Evolutionary conservation across 2,797 vertebrate species (phyloP).

Genomic region (Clarias fuscus): DNA sequence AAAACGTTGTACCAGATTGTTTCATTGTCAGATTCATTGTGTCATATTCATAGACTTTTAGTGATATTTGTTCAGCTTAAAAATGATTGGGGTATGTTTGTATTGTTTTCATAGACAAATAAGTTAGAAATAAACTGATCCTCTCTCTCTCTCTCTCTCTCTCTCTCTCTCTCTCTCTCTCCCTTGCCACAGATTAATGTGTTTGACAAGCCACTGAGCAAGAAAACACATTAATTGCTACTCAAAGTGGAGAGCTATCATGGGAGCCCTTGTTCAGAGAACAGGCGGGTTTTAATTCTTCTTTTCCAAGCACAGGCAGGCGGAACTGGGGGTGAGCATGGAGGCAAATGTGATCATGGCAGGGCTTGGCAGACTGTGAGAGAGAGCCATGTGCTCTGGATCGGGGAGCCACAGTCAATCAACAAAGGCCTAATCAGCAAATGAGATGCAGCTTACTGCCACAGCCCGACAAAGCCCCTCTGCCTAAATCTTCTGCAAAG

Average conservation of each 20-base stretch:
- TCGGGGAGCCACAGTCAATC: slow-evolving; percentile 52
- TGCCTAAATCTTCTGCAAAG: slow-evolving; percentile 52
- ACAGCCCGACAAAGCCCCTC: slow-evolving; percentile 58
- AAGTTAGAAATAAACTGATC: slow-evolving; percentile 28
- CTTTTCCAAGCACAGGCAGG: slow-evolving; percentile 33
- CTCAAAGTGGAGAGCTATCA: slow-evolving; percentile 74
- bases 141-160: background rate
- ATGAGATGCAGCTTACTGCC: slow-evolving; percentile 66
- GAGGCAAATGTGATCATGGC: slow-evolving; percentile 51
- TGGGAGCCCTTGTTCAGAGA: slow-evolving; percentile 73
- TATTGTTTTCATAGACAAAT: slow-evolving; percentile 45
- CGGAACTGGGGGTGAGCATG: slow-evolving; percentile 43
- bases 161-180: slow-evolving; percentile 43
- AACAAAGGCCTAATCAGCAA: slow-evolving; percentile 69
- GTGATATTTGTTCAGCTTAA: background rate
- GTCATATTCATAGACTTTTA: slow-evolving; percentile 14
- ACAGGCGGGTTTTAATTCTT: slow-evolving; percentile 57
- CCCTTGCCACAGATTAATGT: slow-evolving; percentile 71
- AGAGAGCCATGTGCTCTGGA: slow-evolving; percentile 40
- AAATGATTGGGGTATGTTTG: background rate
- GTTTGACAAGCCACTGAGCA: slow-evolving; percentile 77
- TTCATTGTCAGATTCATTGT: background rate
- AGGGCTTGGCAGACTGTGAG: slow-evolving; percentile 52
- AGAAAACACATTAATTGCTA: slow-evolving; percentile 79
- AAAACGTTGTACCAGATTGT: background rate